Conservation (phyloP, 2,888 invertebrate species). For the Oxytorus armatus region DNA sequence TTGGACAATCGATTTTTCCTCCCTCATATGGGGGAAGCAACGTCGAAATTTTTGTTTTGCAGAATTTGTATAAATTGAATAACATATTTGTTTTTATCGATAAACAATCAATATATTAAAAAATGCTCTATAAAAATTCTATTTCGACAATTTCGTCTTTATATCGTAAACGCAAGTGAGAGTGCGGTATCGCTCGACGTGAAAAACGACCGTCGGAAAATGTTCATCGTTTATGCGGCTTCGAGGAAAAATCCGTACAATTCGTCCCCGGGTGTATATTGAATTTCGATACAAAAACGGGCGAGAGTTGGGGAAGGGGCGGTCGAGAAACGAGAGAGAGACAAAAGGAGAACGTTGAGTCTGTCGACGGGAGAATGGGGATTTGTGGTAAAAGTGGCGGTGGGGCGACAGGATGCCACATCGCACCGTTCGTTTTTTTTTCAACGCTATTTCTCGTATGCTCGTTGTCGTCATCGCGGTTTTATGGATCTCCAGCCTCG, state of each 20-base stretch:
- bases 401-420: constrained; percentile 40
- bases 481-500: constrained; percentile 28
- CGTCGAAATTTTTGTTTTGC: too few species aligned
- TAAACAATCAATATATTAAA: too few species aligned
- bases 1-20: too few species aligned
- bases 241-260: constrained; percentile 13
- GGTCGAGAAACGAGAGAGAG: constrained; percentile 1
- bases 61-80: too few species aligned
- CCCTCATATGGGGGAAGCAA: too few species aligned
- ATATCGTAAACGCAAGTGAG: constrained; percentile 4
- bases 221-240: constrained; percentile 14
- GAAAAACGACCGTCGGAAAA: constrained; percentile 9
- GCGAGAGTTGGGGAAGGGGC: background rate
- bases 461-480: constrained; percentile 27
- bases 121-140: too few species aligned
- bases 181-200: constrained; percentile 1
- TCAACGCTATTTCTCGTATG: background rate
- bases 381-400: constrained; percentile 37
- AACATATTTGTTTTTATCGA: too few species aligned
- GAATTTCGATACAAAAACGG: constrained; percentile 59
- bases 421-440: constrained; percentile 16
- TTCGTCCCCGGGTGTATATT: constrained; percentile 28
- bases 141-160: background rate
- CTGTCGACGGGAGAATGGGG: constrained; percentile 24
- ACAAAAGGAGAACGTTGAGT: constrained; percentile 10